Percentiles rank a stretch among this genome's conserved stretches.
phyloP scores from a whole-genome alignment of 2,797 vertebrate species.

The Pitangus sulphuratus region DNA sequence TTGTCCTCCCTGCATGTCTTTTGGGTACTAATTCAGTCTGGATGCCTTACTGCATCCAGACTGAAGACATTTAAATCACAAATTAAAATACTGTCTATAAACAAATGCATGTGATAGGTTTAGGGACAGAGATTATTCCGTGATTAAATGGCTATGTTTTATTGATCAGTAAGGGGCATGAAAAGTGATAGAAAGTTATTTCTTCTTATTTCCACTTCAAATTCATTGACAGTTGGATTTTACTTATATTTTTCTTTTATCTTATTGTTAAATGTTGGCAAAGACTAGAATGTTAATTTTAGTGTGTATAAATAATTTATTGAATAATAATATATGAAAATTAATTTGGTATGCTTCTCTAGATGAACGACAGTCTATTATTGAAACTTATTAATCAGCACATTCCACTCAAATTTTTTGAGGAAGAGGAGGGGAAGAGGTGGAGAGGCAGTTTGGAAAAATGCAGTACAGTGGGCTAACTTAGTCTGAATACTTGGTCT shows the following conservation, averaged over 20 bases:
- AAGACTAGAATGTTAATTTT: conserved; percentile 34
- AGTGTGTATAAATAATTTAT: conserved; percentile 65
- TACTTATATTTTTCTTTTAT: not conserved
- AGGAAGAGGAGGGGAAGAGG: conserved; percentile 16
- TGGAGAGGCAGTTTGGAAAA: not conserved
- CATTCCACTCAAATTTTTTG: conserved; percentile 39
- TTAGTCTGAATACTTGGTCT: not conserved
- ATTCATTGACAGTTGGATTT: not conserved
- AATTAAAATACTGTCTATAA: not conserved
- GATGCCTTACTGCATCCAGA: not conserved
- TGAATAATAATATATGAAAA: conserved; percentile 47
- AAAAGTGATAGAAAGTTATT: not conserved
- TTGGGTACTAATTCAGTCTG: not conserved
- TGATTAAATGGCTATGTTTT: not conserved
- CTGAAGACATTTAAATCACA: not conserved
- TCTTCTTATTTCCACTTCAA: not conserved
- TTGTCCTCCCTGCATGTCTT: not conserved
- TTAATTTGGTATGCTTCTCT: conserved; percentile 21
- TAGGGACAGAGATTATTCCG: not conserved
- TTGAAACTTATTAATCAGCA: conserved; percentile 46
- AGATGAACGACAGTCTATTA: conserved; percentile 13
- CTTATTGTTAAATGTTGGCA: not conserved
- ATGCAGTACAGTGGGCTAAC: conserved; percentile 22
- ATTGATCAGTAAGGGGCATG: not conserved
- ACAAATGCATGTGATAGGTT: not conserved